These are phyloP conservation scores for Onychomys arenicola DNA, from an alignment of 2,797 vertebrate genomes.

Conservation along the genomic window DNA sequence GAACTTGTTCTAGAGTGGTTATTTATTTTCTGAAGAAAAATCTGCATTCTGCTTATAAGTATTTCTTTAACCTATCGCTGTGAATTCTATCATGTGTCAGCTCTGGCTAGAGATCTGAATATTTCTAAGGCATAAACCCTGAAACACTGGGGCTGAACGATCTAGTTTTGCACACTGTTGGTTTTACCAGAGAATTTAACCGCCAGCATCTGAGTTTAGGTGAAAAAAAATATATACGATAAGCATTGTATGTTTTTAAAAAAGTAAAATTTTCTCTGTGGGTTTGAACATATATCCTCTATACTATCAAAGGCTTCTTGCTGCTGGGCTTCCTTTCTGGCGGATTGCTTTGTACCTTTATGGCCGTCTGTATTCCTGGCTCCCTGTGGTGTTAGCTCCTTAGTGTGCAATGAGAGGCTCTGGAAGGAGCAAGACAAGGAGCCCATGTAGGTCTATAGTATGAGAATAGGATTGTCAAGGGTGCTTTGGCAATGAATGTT, in stretches of 20 bases:
- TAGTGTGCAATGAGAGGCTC: background rate
- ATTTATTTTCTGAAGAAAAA: background rate
- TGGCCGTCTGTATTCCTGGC: background rate
- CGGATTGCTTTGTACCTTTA: background rate
- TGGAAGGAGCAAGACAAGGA: background rate
- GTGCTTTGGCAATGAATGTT: background rate
- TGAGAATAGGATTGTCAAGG: background rate
- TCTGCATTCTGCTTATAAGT: background rate
- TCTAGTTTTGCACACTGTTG: slow-evolving; percentile 3
- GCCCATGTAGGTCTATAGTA: background rate
- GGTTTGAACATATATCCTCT: background rate
- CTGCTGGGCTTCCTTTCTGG: background rate
- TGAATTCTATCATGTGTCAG: background rate
- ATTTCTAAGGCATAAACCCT: background rate
- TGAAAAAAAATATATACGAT: background rate
- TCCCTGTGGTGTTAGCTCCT: background rate
- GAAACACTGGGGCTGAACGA: background rate
- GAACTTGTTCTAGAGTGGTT: background rate
- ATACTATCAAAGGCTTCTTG: background rate
- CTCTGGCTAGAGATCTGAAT: slow-evolving; percentile 11
- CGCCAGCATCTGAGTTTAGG: background rate
- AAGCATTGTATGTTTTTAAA: background rate
- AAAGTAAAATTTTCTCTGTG: background rate
- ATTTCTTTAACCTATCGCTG: background rate
- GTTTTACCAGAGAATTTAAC: slow-evolving; percentile 13